Evolutionary conservation across 2,888 invertebrate species (phyloP), one percentile per base, ranked within the genome.

Genomic region (Adelognathus sp.): DNA sequence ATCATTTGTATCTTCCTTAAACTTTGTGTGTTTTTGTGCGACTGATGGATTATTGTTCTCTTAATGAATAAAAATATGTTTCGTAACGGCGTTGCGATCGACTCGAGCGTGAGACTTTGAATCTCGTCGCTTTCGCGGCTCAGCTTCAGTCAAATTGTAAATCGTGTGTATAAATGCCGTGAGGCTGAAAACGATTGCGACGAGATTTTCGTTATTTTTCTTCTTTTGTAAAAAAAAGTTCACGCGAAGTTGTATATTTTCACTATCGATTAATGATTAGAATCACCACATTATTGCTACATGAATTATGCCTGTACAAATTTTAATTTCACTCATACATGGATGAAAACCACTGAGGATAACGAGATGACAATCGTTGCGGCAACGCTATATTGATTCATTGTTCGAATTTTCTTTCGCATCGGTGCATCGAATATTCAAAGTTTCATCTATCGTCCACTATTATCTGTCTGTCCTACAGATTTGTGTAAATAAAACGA

Each of bases 281-380:
- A 50, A 52, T 81, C 79, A 81, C 81, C 83, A 85, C 83, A 82
- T 86, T 84, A 84, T 83, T 76, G 81, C 82, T 83, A 81, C 81
- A 73, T 78, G 60, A 73, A 79, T 76, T 58, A 81, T 71, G 75
- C 67, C 77, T 78, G 67, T 81, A 80, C 76, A 73, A 80, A 74
- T 74, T 83, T 39, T 79, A 83, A 85, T 71, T 83, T 86, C 85
- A 83, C 83, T 77, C 81, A 82, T 80, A n/a, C n/a, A 84, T 81
- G 80, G 84, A 87, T 87, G n/a, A n/a, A n/a, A 89, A 87, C 81
- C 85, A 86, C 86, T 76, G 82, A 85, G n/a, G 83, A 86, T 88
- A 88, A 89, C 87, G 87, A 86, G 85, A 87, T 87, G 89, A 86
- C 85, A 85, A 86, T 89, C 90, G 89, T 87, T 90, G 90, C 91